Base-by-base conservation (phyloP, 2,797 vertebrate species). In the Parauchenoglanis ngamensis region DNA sequence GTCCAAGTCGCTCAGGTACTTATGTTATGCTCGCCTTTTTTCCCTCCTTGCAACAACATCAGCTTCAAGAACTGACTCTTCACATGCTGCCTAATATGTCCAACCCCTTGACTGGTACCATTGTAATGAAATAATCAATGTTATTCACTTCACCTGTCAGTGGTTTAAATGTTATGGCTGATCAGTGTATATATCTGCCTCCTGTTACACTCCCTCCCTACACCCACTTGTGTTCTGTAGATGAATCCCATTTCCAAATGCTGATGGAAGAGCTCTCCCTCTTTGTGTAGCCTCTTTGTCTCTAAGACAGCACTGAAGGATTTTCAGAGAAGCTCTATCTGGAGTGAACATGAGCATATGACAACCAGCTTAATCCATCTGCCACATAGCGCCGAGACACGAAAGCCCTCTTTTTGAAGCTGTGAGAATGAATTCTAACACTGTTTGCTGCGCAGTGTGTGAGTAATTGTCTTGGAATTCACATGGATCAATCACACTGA, bases 391-490 rank as follows among this genome's bases (percentile, higher is more conserved):
- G 80, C 65, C 19, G 79, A 78, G 80, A 83, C 84, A 88, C 79
- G 17, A 83, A 83, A 86, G 57, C 56, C 52, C 44, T 87, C 46
- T 83, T 78, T 86, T 11, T 78, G 65, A 79, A 72, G 80, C 84
- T 75, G 80, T 52, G 67, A 85, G 79, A 72, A 86, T 85, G 80
- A 84, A 83, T 84, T 84, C 82, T 79, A 79, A 72, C 75, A 79
- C 82, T 57, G 77, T 85, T 70, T 89, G 77, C 35, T 87, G 49
- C 57, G 28, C 86, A 46, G 68, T 40, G 40, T 88, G 76, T 83
- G 86, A 91, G 84, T 84, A 88, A 87, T 91, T 92, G 92, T 86
- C 93, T 84, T 87, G 86, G 87, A 76, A 77, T 86, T 88, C 90
- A 77, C 46, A 35, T 83, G 87, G 86, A 90, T 83, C 61, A 88